Conservation (phyloP, 2,888 invertebrate genomes). For the Agriotes lineatus region DNA sequence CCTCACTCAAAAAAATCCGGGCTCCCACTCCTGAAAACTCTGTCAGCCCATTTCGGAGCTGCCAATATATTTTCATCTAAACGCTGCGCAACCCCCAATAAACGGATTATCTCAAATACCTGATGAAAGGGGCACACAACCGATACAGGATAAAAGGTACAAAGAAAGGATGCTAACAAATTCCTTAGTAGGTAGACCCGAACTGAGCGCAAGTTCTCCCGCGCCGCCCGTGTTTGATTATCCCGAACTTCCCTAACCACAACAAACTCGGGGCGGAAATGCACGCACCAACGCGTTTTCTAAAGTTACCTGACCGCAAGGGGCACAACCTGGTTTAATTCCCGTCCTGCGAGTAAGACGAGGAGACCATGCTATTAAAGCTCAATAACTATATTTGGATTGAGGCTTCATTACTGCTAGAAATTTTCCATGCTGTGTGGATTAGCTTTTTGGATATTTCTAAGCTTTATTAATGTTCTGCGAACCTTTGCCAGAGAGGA, state of each 20-base stretch:
- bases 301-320: slow-evolving; percentile 23
- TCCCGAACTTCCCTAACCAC: slow-evolving; percentile 19
- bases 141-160: slow-evolving; percentile 10
- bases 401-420: too few relatives aligned
- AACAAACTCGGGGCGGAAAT: slow-evolving; percentile 18
- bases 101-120: slow-evolving; percentile 8
- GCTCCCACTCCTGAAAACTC: not conserved
- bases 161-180: slow-evolving; percentile 16
- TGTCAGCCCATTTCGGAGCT: not conserved
- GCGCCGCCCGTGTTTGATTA: slow-evolving; percentile 17
- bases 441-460: too few relatives aligned
- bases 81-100: not conserved
- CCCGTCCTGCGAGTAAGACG: too few relatives aligned
- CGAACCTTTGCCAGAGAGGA: too few relatives aligned
- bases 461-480: too few relatives aligned
- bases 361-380: too few relatives aligned
- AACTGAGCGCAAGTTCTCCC: slow-evolving; percentile 8
- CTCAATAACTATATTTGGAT: too few relatives aligned
- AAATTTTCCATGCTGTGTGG: too few relatives aligned
- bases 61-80: slow-evolving; percentile 4
- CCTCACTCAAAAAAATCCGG: too few relatives aligned
- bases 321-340: slow-evolving; percentile 13
- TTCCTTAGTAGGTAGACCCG: slow-evolving; percentile 13
- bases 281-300: slow-evolving; percentile 23
- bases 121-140: slow-evolving; percentile 6